Conservation (phyloP, 2,888 invertebrate species). For the Tipula unca region DNA sequence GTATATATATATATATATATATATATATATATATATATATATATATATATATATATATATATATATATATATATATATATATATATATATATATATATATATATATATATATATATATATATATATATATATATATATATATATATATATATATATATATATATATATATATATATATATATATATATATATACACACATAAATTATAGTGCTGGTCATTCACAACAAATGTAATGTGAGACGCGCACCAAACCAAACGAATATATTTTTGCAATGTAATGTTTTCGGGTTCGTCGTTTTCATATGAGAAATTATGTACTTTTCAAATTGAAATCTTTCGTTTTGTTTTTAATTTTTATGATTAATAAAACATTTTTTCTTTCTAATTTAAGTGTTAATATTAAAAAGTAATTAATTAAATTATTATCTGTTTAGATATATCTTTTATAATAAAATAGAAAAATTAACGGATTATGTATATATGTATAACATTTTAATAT, state of each 20-base stretch:
- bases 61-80: background rate
- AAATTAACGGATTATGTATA: background rate
- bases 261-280: background rate
- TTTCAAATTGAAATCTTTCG: background rate
- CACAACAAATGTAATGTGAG: background rate
- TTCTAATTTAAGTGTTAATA: background rate
- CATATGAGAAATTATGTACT: background rate
- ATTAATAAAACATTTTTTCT: background rate
- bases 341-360: background rate
- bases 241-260: background rate
- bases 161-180: background rate
- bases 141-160: background rate
- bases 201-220: background rate
- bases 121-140: background rate
- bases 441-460: background rate
- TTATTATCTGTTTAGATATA: background rate
- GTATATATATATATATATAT: too few relatives aligned
- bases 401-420: background rate
- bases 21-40: too few relatives aligned
- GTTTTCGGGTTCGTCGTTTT: background rate
- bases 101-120: background rate
- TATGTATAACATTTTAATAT: background rate
- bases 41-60: too few relatives aligned
- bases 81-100: background rate
- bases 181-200: background rate